Evolutionary conservation across 2,113 vertebrate genomes (phyloP).

Genomic region (Cairina moschata): DNA sequence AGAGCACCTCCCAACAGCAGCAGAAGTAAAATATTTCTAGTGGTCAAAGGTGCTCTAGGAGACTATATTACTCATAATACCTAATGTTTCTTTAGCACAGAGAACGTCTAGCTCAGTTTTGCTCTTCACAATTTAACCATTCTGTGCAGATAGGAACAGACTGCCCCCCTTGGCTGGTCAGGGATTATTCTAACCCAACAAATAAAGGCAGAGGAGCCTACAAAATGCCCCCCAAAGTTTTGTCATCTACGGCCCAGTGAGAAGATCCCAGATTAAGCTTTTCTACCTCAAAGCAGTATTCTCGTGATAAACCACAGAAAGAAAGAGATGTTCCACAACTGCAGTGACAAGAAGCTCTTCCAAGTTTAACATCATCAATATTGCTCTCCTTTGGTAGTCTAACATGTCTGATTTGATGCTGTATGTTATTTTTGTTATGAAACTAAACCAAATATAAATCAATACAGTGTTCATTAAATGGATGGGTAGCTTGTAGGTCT

Average conservation of each 20-base stretch:
- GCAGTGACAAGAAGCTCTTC: not conserved
- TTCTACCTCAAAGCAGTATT: not conserved
- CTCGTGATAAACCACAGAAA: not conserved
- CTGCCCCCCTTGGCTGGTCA: too few species aligned
- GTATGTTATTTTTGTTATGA: slow-evolving; percentile 35
- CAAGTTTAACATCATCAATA: not conserved
- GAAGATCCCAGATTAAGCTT: not conserved
- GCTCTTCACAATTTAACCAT: not conserved
- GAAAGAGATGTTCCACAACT: not conserved
- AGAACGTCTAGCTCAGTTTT: not conserved
- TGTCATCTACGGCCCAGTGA: not conserved
- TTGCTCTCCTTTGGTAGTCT: not conserved
- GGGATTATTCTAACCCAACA: not conserved
- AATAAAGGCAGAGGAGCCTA: not conserved
- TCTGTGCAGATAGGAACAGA: not conserved
- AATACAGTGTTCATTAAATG: slow-evolving; percentile 14
- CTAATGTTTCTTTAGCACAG: not conserved
- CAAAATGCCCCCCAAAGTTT: not conserved
- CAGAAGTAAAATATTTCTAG: not conserved
- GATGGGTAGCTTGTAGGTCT: not conserved
- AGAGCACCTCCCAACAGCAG: not conserved
- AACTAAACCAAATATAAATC: slow-evolving; percentile 41
- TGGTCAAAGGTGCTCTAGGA: not conserved
- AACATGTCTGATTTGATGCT: not conserved
- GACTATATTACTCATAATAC: not conserved